Conservation (phyloP, 2,888 invertebrate species). For the Invenusta paracnida region DNA sequence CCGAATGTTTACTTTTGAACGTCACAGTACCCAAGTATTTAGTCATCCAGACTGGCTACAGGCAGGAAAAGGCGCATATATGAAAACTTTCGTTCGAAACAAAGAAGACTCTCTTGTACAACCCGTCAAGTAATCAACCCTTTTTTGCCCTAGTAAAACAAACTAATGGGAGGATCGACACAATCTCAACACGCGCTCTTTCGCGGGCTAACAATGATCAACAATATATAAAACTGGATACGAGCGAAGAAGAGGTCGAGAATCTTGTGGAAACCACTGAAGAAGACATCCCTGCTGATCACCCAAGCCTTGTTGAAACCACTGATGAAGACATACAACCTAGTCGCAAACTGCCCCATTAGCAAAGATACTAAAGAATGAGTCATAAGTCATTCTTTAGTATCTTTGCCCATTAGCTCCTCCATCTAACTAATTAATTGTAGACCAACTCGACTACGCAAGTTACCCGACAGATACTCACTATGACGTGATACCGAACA, state of each 20-base stretch:
- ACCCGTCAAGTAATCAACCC: conserved; percentile 23
- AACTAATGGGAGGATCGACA: conserved; percentile 27
- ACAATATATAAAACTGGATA: conserved; percentile 10
- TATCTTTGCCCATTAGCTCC: no score
- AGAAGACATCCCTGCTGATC: conserved; percentile 14
- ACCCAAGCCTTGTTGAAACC: conserved; percentile 11
- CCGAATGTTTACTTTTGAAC: conserved; percentile 13
- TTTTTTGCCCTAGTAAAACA: conserved; percentile 17
- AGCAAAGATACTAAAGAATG: no score
- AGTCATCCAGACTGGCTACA: conserved; percentile 21
- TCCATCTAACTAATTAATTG: background rate
- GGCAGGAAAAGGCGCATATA: conserved; percentile 17
- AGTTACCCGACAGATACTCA: conserved; percentile 21
- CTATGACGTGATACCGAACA: background rate
- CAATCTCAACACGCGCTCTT: conserved; percentile 21
- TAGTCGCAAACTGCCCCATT: background rate
- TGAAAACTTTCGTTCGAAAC: conserved; percentile 14
- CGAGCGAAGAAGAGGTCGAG: conserved; percentile 15
- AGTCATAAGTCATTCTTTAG: no score
- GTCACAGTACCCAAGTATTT: conserved; percentile 14
- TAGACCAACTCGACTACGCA: conserved; percentile 23
- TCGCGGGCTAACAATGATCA: conserved; percentile 12
- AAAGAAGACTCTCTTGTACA: conserved; percentile 10
- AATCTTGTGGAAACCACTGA: conserved; percentile 18
- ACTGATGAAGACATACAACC: conserved; percentile 11